Evolutionary conservation across 1,140 invertebrate species (phyloP), one percentile per base, ranked within the genome.

Genomic region (Temnothorax longispinosus): DNA sequence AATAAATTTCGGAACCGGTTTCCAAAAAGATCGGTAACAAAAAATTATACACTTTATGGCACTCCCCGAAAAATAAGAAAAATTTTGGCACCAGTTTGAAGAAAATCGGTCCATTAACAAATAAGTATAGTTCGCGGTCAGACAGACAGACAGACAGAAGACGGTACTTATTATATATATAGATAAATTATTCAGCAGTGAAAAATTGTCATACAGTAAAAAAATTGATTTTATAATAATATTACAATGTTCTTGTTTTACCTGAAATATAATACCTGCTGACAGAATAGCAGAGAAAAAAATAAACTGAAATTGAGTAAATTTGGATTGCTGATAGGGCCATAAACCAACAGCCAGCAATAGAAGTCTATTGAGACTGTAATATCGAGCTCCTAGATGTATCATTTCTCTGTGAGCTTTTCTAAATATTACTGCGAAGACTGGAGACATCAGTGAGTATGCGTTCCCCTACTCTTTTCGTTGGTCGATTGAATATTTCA

Each of bases 231-330:
- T 11, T 41, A 41, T n/a, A 41, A n/a, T 41, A 65, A 56, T 52
- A 7, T 18, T 38, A n/a, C 32, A 35, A 38, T 74, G 41, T 38
- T 44, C 8, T 41, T 44, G 10, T 13, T 2, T 47, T 64, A 77
- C 75, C 38, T 77, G 75, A 47, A 64, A 62, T n/a, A 77, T n/a
- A n/a, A 64, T 32, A 35, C 10, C 5, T 7, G 75, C 8, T 7
- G 6, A 47, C 0, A 77, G 0, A 35, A 64, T 47, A 47, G 10
- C 21, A 44, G 5, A 60, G 1, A 76, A 2, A 0, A 47, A 44
- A 64, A 47, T 64, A 13, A 47, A 47, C 2, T 64, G 75, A 35
- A 64, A 32, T 44, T 15, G 50, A 74, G 50, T 38, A 35, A 74
- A n/a, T 13, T 77, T 77, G 0, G 50, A 38, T 38, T 54, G 50